These are phyloP conservation scores for Tychaedon coryphoeus DNA, from an alignment of 2,113 vertebrate species.

Conservation along the genomic window DNA sequence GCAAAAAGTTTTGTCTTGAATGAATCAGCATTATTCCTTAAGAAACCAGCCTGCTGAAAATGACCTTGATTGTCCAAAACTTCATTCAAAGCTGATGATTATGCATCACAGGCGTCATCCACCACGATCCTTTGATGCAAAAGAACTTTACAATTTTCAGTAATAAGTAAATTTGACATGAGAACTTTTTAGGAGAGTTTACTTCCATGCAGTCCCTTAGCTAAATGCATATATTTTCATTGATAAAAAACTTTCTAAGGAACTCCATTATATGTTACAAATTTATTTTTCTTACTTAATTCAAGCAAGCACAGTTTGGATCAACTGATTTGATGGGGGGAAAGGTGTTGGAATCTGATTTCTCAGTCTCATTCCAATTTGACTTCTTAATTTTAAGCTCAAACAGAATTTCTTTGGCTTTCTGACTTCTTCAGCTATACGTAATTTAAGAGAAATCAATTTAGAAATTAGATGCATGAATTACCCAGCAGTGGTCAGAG, in stretches of 20 bases:
- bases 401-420: background rate
- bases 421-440: background rate
- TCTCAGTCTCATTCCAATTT: background rate
- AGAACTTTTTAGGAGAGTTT: background rate
- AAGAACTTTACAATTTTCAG: background rate
- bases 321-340: background rate
- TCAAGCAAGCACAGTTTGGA: background rate
- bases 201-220: fast-evolving
- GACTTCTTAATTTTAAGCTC: background rate
- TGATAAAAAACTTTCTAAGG: background rate
- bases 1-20: background rate
- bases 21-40: background rate
- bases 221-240: background rate
- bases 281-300: background rate
- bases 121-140: background rate
- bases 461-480: background rate
- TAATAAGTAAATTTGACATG: background rate
- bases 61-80: background rate
- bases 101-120: background rate
- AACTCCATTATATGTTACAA: background rate
- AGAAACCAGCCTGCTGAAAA: background rate
- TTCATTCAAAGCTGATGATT: background rate
- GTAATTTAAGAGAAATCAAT: background rate
- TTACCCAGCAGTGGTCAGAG: background rate
- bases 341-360: background rate